These are phyloP conservation scores for Scylla paramamosain DNA, from an alignment of 1,140 invertebrate genomes.

Conservation along the genomic window DNA sequence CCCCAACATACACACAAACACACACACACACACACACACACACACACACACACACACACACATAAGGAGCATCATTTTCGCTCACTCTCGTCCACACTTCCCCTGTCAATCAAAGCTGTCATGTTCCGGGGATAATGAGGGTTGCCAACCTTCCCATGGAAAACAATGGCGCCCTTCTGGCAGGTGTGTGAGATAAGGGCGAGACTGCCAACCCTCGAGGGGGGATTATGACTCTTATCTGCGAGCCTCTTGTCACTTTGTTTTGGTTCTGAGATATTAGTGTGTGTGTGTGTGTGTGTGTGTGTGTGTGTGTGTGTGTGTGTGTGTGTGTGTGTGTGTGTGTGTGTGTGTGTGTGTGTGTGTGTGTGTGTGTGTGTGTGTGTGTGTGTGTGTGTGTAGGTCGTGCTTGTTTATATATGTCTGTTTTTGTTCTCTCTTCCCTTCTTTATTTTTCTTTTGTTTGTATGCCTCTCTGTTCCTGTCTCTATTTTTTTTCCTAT, in stretches of 20 bases:
- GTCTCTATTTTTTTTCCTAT: background rate
- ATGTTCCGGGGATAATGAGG: background rate
- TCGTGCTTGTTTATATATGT: no score
- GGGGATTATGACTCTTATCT: background rate
- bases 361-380: no score
- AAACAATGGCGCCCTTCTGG: background rate
- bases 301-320: conserved; percentile 11
- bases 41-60: conserved; percentile 20
- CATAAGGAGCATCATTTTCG: background rate
- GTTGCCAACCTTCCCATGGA: background rate
- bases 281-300: background rate
- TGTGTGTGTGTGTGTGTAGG: no score
- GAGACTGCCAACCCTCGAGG: background rate
- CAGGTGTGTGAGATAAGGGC: background rate
- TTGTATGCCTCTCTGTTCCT: background rate
- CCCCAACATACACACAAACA: background rate
- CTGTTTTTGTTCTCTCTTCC: no score
- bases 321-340: conserved; percentile 19
- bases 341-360: background rate
- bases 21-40: conserved; percentile 20
- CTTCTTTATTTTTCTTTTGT: no score
- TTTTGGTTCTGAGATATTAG: background rate
- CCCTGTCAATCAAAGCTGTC: conserved; percentile 2
- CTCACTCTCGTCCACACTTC: background rate
- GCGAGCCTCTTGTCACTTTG: background rate